Percentiles rank a stretch among this genome's conserved stretches.
phyloP scores from a whole-genome alignment of 1,140 invertebrate species.

The Drusus annulatus region DNA sequence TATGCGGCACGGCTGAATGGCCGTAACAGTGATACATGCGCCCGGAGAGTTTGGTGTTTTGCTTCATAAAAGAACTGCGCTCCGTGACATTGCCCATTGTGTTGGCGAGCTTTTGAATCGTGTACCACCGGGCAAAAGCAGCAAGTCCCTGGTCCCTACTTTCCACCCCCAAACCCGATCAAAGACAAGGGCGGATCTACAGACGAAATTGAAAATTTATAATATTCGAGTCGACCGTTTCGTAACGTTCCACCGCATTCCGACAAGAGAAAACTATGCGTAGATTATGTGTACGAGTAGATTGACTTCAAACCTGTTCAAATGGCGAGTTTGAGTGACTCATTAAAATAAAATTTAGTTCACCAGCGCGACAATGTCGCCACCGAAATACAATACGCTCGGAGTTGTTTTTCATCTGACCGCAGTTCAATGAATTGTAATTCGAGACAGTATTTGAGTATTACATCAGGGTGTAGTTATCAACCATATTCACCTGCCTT shows the following conservation, averaged over 20 bases:
- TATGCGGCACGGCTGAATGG: conserved; percentile 39
- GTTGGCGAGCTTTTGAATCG: neutral
- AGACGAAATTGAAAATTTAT: neutral
- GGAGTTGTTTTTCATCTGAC: conserved; percentile 8
- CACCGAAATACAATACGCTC: conserved; percentile 10
- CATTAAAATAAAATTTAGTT: conserved; percentile 2
- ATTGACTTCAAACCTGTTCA: neutral
- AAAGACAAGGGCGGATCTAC: neutral
- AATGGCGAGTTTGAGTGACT: conserved; percentile 2
- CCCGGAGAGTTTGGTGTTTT: conserved; percentile 8
- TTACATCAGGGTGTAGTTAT: neutral
- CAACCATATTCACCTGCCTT: too few relatives aligned
- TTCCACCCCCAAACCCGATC: neutral
- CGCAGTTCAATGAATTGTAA: conserved; percentile 30
- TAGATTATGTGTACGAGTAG: neutral
- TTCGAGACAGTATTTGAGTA: neutral
- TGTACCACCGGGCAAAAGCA: neutral
- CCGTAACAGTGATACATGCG: conserved; percentile 14
- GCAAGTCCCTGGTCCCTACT: neutral
- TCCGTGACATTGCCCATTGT: conserved; percentile 21
- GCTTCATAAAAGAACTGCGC: conserved; percentile 28
- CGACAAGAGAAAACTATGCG: conserved; percentile 2
- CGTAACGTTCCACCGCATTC: neutral
- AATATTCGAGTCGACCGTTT: neutral
- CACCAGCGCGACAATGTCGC: conserved; percentile 7